phyloP scores from a whole-genome alignment of 1,140 invertebrate species.

The Euwallacea similis region DNA sequence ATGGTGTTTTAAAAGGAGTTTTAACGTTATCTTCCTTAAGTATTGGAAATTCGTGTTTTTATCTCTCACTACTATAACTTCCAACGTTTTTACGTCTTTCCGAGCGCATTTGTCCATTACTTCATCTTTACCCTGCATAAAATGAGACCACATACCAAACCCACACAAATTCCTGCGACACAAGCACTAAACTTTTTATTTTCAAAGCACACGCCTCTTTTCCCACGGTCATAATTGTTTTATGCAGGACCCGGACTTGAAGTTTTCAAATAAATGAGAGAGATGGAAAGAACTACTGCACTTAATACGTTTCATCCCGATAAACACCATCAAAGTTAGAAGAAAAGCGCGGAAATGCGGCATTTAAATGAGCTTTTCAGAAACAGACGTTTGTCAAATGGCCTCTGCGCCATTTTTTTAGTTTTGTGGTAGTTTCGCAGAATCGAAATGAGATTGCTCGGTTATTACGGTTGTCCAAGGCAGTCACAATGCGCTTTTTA shows the following conservation, averaged over 20 bases:
- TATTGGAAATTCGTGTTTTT: too few relatives aligned
- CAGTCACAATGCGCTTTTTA: constrained; percentile 27
- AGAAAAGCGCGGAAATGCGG: constrained; percentile 28
- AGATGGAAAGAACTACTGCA: constrained; percentile 31
- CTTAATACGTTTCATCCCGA: constrained; percentile 39
- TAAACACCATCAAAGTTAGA: constrained; percentile 34
- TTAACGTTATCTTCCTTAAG: too few relatives aligned
- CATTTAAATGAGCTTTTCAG: constrained; percentile 41
- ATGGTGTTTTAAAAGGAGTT: too few relatives aligned
- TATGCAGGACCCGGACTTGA: constrained; percentile 2
- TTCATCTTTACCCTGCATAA: too few relatives aligned
- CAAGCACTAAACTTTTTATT: background rate
- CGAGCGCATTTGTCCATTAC: too few relatives aligned
- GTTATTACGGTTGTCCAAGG: constrained; percentile 36
- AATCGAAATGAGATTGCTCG: constrained; percentile 37
- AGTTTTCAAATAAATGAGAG: background rate
- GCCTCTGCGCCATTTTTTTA: constrained; percentile 25
- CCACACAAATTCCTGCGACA: too few relatives aligned
- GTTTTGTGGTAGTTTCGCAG: constrained; percentile 29
- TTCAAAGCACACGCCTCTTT: background rate
- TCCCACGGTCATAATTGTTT: constrained; percentile 7
- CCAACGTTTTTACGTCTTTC: too few relatives aligned
- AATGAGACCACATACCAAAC: too few relatives aligned
- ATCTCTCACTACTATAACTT: too few relatives aligned
- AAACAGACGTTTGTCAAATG: constrained; percentile 41